Evolutionary conservation across 1,140 invertebrate species (phyloP), one percentile per base, ranked within the genome.

Genomic region (Drosophila gunungcola): DNA sequence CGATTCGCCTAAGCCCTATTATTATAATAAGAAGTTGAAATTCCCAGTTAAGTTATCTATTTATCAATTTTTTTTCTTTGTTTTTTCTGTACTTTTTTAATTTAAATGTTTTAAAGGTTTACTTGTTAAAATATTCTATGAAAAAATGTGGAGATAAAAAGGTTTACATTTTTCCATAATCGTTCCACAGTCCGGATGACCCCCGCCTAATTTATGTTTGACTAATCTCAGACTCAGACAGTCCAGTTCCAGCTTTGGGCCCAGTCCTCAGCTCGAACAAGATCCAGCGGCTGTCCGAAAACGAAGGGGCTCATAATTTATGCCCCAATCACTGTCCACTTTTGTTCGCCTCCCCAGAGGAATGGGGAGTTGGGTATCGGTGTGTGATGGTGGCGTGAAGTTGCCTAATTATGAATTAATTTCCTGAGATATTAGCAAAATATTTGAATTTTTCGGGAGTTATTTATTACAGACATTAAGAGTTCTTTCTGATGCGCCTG

Each of bases 371-470:
- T 68, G 41, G 32, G 32, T 34, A 41, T 58, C 45, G 61, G 51
- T 60, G 73, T 38, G 41, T 70, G 60, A 51, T 39, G 48, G 36
- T 45, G 67, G 76, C 70, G 55, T 68, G 48, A 61, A 67, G 52
- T 64, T 82, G 83, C 70, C 62, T 83, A 86, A 83, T 86, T 88
- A 86, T 76, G 53, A 68, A 78, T 88, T 83, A 76, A 88, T 86
- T 86, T 79, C 58, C 38, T 52, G 48, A 68, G 73, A 55, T 70
- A 82, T 88, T 88, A 67, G 80, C 68, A 68, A 73, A 65, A 76
- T 68, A 75, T 82, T 65, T 60, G 57, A 73, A 84, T 85, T 80
- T 74, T 41, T 67, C n/a, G 21, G 49, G 41, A 57, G 57, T 74
- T 63, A 84, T 81, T 80, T 80, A 80, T 80, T 39, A 39, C 36